Base-by-base conservation (phyloP, 2,888 invertebrate species). In the Helobdella robusta region DNA sequence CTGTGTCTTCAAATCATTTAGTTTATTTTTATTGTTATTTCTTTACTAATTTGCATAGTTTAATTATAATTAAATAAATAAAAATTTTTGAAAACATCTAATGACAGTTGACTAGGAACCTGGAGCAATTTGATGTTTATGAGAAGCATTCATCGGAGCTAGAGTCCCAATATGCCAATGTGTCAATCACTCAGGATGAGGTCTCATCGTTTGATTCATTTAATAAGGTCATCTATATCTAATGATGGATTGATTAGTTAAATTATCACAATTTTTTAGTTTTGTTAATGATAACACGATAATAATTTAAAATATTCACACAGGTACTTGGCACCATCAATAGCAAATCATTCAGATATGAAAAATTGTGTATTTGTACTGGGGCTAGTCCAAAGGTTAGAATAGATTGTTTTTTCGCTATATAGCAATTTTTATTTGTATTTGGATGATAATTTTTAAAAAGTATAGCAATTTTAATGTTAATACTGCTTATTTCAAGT, bases 291-390 rank as follows among this genome's bases (percentile, higher is more conserved):
- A n/a, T n/a, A n/a, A n/a, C n/a, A n/a, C n/a, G n/a, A n/a, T n/a
- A n/a, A n/a, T n/a, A n/a, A n/a, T n/a, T n/a, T n/a, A n/a, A n/a
- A n/a, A n/a, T n/a, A n/a, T n/a, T n/a, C n/a, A n/a, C n/a, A n/a
- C n/a, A n/a, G n/a, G n/a, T n/a, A n/a, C n/a, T n/a, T n/a, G n/a
- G n/a, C n/a, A n/a, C n/a, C n/a, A n/a, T n/a, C n/a, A n/a, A n/a
- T 69, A 54, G 64, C 69, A 30, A 66, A 46, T 18, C 68, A 61
- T 83, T 91, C 59, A 78, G 79, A 44, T 98, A 91, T 80, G 82
- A 86, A 69, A 87, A 86, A 76, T 79, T 97, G 40, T 95, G 95
- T 77, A 81, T 98, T 65, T 94, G 94, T 74, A 88, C 88, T 40
- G 97, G 98, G 28, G 95, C 89, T 25, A 83, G 83, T 72, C 93